Evolutionary conservation across 2,797 vertebrate genomes (phyloP).

Genomic region (Platyrinchus mystaceus): DNA sequence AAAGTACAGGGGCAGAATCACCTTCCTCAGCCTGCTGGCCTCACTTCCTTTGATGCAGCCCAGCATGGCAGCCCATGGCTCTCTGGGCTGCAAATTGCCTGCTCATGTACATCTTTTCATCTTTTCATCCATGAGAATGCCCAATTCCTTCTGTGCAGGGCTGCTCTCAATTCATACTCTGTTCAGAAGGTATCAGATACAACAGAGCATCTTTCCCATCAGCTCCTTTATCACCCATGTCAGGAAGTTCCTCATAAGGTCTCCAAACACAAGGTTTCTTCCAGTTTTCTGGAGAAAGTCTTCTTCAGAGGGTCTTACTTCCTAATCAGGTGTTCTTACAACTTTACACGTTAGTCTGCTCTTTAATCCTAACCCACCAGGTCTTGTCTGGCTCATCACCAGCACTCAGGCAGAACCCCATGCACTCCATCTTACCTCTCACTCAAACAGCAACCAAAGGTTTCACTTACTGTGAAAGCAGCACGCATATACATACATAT

Average conservation of each 20-base stretch:
- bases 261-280: neutral
- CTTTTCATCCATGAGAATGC: neutral
- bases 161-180: neutral
- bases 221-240: neutral
- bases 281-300: neutral
- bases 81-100: neutral
- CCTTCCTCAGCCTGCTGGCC: accelerated
- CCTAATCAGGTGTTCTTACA: neutral
- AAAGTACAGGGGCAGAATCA: neutral
- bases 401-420: neutral
- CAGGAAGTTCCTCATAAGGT: neutral
- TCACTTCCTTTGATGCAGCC: accelerated
- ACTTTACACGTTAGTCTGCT: neutral
- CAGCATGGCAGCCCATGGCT: no score
- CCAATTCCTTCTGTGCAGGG: neutral
- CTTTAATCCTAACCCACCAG: neutral
- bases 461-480: neutral
- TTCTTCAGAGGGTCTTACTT: neutral
- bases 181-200: neutral
- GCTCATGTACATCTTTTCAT: neutral
- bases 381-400: neutral
- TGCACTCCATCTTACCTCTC: neutral
- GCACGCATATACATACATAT: accelerated
- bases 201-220: neutral
- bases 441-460: neutral